Evolutionary conservation across 2,113 vertebrate species (phyloP).

Genomic region (Ramphastos sulfuratus): DNA sequence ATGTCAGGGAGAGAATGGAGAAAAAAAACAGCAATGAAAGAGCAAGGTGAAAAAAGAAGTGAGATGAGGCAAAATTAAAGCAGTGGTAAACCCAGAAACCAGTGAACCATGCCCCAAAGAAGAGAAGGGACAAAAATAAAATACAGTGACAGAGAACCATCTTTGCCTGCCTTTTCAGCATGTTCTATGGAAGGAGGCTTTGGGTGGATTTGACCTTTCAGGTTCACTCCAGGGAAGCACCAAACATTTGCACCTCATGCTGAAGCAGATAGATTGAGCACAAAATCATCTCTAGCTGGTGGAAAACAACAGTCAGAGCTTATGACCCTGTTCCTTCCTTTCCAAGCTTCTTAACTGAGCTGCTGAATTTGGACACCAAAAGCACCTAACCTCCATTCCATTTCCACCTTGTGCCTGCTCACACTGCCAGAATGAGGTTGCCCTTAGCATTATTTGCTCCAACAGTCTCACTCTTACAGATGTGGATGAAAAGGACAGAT

Average conservation of each 20-base stretch:
- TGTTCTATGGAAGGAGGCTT: neutral
- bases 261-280: neutral
- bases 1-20: neutral
- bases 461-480: constrained; percentile 2
- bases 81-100: neutral
- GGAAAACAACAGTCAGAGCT: neutral
- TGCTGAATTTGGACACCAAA: constrained; percentile 38
- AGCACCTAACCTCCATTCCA: neutral
- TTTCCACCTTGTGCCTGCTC: neutral
- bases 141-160: neutral
- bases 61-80: neutral
- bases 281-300: neutral
- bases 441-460: neutral
- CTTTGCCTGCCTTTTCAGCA: neutral
- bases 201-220: too few relatives aligned
- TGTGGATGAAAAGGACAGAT: neutral
- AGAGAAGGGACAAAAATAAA: neutral
- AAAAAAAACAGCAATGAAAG: neutral
- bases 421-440: constrained; percentile 4
- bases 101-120: neutral
- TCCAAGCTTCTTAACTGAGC: constrained; percentile 19
- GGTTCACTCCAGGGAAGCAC: neutral
- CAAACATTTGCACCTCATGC: neutral
- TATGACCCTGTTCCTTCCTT: neutral
- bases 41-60: neutral